Conservation (phyloP, 2,888 invertebrate genomes). For the Lasioglossum vierecki region DNA sequence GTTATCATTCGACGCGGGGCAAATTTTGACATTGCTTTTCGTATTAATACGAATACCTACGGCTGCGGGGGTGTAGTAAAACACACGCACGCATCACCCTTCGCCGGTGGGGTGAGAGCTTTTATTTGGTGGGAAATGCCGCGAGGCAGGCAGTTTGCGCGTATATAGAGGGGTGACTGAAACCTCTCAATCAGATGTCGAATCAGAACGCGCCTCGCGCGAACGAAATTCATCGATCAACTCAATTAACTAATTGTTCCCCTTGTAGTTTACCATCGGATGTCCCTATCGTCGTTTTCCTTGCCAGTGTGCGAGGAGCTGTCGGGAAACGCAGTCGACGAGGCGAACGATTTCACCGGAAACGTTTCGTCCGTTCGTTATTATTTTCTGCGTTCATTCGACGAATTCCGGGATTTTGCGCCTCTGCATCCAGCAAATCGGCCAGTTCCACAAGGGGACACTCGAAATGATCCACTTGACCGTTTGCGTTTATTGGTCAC, state of each 20-base stretch:
- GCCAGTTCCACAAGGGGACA: conserved; percentile 22
- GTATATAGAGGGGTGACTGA: conserved; percentile 72
- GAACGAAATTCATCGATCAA: conserved; percentile 83
- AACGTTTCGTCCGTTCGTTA: conserved; percentile 53
- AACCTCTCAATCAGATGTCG: conserved; percentile 82
- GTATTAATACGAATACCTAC: conserved; percentile 34
- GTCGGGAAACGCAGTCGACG: conserved; percentile 6
- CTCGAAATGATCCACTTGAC: conserved; percentile 53
- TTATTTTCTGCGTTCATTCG: conserved; percentile 47
- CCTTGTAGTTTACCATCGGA: conserved; percentile 34
- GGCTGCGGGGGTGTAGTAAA: conserved; percentile 64
- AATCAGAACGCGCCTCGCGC: conserved; percentile 77
- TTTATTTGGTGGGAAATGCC: conserved; percentile 72
- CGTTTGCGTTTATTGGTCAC: conserved; percentile 61
- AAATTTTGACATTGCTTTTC: conserved; percentile 19
- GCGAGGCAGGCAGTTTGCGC: conserved; percentile 67
- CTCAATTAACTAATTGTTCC: conserved; percentile 83
- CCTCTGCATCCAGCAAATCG: background rate
- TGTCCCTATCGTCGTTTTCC: conserved; percentile 54
- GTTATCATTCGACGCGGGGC: conserved; percentile 18
- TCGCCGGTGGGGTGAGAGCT: conserved; percentile 29
- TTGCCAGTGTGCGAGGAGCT: conserved; percentile 29
- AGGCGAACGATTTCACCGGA: conserved; percentile 29
- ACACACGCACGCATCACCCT: conserved; percentile 42
- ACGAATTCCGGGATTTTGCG: background rate